Conservation (phyloP, 2,888 invertebrate genomes). For the Coremacera marginata region DNA sequence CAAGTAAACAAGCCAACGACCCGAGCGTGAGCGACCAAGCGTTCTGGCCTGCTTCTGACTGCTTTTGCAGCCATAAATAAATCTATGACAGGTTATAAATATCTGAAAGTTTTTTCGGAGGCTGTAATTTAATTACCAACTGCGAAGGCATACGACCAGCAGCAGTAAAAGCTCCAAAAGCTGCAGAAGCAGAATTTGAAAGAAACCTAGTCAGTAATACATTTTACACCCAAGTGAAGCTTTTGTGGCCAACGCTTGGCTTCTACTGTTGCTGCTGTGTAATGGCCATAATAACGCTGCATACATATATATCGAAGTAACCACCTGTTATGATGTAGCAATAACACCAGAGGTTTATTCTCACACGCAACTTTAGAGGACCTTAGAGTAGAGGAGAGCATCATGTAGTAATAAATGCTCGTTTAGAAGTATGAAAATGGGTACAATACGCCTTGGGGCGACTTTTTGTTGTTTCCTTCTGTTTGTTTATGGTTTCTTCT, state of each 20-base stretch:
- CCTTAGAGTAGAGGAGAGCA: background rate
- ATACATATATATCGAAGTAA: background rate
- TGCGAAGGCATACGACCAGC: background rate
- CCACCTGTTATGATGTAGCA: background rate
- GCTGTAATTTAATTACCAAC: conserved; percentile 43
- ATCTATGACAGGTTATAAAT: conserved; percentile 42
- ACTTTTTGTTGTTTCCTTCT: background rate
- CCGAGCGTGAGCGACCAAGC: background rate
- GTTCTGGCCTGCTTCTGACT: background rate
- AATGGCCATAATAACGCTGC: background rate
- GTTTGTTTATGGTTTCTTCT: background rate
- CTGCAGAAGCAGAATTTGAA: background rate
- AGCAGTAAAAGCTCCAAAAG: background rate
- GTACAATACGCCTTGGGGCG: background rate
- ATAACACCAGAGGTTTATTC: background rate
- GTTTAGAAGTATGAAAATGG: background rate
- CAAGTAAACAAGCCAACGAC: background rate
- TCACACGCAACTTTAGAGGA: background rate
- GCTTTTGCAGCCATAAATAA: conserved; percentile 37
- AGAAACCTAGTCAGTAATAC: no score
- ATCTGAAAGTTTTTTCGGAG: conserved; percentile 31
- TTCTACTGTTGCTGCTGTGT: background rate
- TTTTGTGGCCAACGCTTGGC: background rate
- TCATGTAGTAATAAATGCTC: background rate
- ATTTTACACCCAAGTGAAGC: background rate